Conservation (phyloP, 1,140 invertebrate genomes). For the Lamellibrachia luymesi region DNA sequence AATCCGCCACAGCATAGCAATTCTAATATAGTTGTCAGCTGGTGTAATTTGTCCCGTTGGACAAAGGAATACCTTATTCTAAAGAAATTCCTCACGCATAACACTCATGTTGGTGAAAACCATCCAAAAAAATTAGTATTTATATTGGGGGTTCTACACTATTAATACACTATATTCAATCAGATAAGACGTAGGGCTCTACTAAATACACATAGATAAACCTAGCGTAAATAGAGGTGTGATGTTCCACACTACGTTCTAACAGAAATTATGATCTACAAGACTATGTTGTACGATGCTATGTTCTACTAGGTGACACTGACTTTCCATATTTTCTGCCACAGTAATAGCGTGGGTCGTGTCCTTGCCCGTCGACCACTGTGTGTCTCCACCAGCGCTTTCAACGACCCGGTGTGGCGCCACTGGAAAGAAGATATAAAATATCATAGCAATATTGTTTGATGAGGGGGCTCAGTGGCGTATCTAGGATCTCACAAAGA, state of each 20-base stretch:
- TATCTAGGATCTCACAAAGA: no score
- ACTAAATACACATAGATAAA: neutral
- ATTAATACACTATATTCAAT: neutral
- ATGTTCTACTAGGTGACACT: neutral
- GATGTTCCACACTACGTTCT: neutral
- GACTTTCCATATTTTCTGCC: neutral
- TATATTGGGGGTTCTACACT: no score
- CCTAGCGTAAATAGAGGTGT: neutral
- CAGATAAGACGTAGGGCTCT: neutral
- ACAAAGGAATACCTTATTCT: no score
- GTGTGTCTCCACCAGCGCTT: neutral
- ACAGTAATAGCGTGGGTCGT: neutral
- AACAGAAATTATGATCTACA: neutral
- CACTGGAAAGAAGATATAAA: neutral
- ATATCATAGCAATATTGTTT: no score
- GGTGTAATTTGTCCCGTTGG: neutral
- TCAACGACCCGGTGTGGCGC: no score
- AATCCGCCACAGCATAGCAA: no score
- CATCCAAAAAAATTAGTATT: no score
- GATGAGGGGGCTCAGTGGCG: no score
- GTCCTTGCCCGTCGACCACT: neutral
- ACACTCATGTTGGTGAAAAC: no score
- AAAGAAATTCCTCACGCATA: no score
- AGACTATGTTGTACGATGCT: neutral
- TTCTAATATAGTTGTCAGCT: neutral